phyloP scores from a whole-genome alignment of 2,888 invertebrate genomes.

The Idaea straminata region DNA sequence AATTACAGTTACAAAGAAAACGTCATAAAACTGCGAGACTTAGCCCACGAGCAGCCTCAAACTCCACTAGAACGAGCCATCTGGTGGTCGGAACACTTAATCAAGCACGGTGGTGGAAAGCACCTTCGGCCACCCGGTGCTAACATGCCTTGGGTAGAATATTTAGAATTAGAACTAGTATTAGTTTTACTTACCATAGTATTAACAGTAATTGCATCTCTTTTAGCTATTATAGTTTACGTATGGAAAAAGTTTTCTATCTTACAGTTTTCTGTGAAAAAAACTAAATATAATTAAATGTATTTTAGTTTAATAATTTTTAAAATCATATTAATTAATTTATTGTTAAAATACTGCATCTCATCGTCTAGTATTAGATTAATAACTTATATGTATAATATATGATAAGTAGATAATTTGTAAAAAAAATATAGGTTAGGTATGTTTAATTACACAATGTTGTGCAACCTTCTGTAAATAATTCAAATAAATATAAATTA shows the following conservation, averaged over 20 bases:
- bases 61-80: slow-evolving; percentile 38
- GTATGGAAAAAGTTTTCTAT: neutral
- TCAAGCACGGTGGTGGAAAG: slow-evolving; percentile 32
- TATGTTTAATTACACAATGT: too few species aligned
- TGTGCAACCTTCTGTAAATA: too few species aligned
- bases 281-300: neutral
- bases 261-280: neutral
- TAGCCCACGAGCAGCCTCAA: slow-evolving; percentile 29
- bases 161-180: slow-evolving; percentile 14
- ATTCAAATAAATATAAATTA: too few species aligned
- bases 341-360: too few species aligned
- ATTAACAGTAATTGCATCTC: neutral
- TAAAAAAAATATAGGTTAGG: too few species aligned
- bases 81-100: slow-evolving; percentile 44
- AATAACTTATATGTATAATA: too few species aligned
- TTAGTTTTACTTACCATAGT: neutral
- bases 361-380: too few species aligned
- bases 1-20: slow-evolving; percentile 27
- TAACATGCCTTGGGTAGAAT: slow-evolving; percentile 23
- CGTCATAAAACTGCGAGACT: slow-evolving; percentile 18
- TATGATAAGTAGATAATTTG: too few species aligned
- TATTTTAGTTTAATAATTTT: too few species aligned
- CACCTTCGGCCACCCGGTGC: slow-evolving; percentile 27
- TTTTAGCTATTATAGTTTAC: neutral
- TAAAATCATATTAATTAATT: too few species aligned